Conservation (phyloP, 2,113 vertebrate species). For the Anolis carolinensis region DNA sequence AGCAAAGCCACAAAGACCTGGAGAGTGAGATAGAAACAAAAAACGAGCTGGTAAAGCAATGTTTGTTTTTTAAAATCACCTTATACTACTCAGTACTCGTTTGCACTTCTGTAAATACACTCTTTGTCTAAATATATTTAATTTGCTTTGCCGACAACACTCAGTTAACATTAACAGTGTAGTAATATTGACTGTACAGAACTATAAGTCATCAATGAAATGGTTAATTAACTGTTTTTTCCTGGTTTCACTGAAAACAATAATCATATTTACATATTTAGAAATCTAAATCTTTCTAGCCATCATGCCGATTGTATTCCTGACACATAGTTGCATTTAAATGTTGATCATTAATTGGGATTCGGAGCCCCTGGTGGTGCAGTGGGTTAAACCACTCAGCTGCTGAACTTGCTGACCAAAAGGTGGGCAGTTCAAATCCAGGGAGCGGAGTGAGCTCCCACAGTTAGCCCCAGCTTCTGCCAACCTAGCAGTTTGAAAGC, state of each 20-base stretch:
- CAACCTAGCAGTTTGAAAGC: no score
- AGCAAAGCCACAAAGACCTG: slow-evolving; percentile 72
- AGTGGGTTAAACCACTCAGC: no score
- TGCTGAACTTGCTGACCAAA: no score
- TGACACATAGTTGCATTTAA: neutral
- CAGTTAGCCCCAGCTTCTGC: no score
- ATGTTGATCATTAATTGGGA: neutral
- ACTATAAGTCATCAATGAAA: neutral
- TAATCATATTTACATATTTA: neutral
- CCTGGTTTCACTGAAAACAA: neutral
- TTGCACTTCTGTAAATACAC: neutral
- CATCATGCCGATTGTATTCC: neutral
- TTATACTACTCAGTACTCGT: neutral
- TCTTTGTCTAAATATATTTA: neutral
- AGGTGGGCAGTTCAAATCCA: no score
- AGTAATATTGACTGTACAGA: neutral
- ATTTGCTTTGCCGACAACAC: neutral
- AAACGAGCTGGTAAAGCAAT: slow-evolving; percentile 80
- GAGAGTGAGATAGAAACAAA: slow-evolving; percentile 80
- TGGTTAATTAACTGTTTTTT: neutral
- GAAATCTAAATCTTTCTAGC: neutral
- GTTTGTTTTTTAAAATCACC: neutral
- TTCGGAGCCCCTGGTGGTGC: no score
- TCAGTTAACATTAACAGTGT: neutral
- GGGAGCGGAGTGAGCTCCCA: no score